Base-by-base conservation (phyloP, 2,888 invertebrate species). In the Lordiphosa fenestrarum region DNA sequence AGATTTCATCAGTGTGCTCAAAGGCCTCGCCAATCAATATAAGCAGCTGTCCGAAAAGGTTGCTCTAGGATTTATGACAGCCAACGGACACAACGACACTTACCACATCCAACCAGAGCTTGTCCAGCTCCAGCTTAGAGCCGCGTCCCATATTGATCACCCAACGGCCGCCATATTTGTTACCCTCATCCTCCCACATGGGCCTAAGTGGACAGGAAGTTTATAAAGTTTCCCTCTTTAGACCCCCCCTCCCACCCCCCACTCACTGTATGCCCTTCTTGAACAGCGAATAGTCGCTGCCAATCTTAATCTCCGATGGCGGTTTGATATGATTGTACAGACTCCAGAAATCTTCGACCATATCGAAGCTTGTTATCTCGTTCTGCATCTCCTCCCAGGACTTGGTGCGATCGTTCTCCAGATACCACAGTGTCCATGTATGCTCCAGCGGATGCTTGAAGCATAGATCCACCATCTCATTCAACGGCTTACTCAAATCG, bases 261-360 rank as follows among this genome's bases (percentile, higher is more conserved):
- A 23, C 82, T 70, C 41, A 81, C 78, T 68, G 67, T 38, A 88
- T 86, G 56, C 86, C 95, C 90, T 93, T 91, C 85, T 94, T 94
- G 86, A 94, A 94, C 74, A 94, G 89, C 15, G 93, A 93, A 82
- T 96, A 96, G 90, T 96, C 96, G 86, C 94, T 92, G 37, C 95
- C 95, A 81, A 92, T 91, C 73, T 92, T 92, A 58, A 96, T 90
- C 84, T 95, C 95, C 69, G 95, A 95, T 9, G 95, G 94, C 67
- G 92, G 91, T 89, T 95, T 95, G 78, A 96, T 95, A 87, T 96
- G 95, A 88, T 96, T 96, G 89, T 94, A 95, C 50, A 96, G 91
- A 84, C 95, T 97, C 99, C 98, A 99, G 89, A 99, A 99, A 90
- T 98, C 98, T 92, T 99, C 98, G 25, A 98, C 98, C 36, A 97